Conservation (phyloP, 2,888 invertebrate genomes). For the Harpalus rubripes region DNA sequence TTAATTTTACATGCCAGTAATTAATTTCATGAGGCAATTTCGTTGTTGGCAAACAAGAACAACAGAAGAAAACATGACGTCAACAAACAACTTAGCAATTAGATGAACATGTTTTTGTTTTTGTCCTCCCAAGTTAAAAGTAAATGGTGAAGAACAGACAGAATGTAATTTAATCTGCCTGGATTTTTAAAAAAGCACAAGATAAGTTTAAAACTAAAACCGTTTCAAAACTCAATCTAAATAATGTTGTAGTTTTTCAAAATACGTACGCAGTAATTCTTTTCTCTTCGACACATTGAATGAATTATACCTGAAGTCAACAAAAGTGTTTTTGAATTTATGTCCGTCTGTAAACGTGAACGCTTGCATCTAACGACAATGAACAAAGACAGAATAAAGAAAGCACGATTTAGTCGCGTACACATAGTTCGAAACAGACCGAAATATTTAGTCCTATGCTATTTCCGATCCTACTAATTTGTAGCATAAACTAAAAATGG, state of each 20-base stretch:
- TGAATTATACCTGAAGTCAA: conserved; percentile 62
- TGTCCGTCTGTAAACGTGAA: conserved; percentile 53
- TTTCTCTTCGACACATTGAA: conserved; percentile 62
- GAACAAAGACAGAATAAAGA: conserved; percentile 53
- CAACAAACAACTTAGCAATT: conserved; percentile 4
- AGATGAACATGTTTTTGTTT: conserved; percentile 16
- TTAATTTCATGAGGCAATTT: background rate
- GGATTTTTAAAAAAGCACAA: conserved; percentile 22
- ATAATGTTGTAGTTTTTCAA: conserved; percentile 65
- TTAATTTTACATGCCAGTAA: background rate
- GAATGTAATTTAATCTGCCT: conserved; percentile 17
- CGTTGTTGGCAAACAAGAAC: background rate
- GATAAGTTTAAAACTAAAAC: conserved; percentile 59
- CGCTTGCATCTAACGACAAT: conserved; percentile 52
- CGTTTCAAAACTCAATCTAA: conserved; percentile 61
- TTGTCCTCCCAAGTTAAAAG: background rate
- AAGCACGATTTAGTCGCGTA: conserved; percentile 17
- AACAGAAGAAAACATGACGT: background rate
- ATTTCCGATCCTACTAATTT: background rate
- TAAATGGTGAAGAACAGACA: conserved; percentile 7
- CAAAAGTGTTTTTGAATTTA: conserved; percentile 62
- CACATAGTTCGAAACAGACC: conserved; percentile 5
- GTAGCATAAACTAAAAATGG: too few relatives aligned
- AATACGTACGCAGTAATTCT: conserved; percentile 56
- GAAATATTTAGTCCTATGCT: background rate